Conservation (phyloP, 2,888 invertebrate species). For the Matsumyia berberina region DNA sequence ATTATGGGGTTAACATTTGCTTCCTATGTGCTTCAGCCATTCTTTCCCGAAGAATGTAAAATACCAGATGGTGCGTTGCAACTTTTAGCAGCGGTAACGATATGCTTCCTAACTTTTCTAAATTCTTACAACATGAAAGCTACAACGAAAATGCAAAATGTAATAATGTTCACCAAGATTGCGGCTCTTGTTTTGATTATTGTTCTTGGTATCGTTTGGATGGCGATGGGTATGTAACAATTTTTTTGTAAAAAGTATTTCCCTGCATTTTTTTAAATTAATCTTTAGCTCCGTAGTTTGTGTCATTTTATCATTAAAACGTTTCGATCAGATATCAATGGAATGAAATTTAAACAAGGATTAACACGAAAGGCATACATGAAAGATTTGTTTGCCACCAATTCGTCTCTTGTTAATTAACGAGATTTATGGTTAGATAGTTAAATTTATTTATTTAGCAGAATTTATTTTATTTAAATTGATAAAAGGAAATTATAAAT, state of each 20-base stretch:
- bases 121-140: constrained; percentile 94
- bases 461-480: too few relatives aligned
- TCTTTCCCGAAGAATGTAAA: constrained; percentile 90
- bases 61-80: constrained; percentile 89
- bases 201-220: constrained; percentile 90
- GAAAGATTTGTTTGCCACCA: too few relatives aligned
- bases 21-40: constrained; percentile 94
- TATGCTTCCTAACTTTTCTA: constrained; percentile 94
- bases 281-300: too few relatives aligned
- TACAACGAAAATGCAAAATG: constrained; percentile 94
- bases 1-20: constrained; percentile 98
- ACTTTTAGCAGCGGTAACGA: constrained; percentile 91
- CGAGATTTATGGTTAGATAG: too few relatives aligned
- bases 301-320: too few relatives aligned
- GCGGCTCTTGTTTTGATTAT: constrained; percentile 93
- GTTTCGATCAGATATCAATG: too few relatives aligned
- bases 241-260: not conserved
- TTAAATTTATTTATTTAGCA: too few relatives aligned
- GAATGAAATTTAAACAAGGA: too few relatives aligned
- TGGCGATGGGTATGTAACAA: constrained; percentile 86
- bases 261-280: too few relatives aligned
- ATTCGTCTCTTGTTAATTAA: too few relatives aligned
- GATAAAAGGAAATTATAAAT: too few relatives aligned
- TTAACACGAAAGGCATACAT: too few relatives aligned
- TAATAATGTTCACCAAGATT: constrained; percentile 97